Evolutionary conservation across 2,113 vertebrate species (phyloP).

Genomic region (Caranx melampygus): DNA sequence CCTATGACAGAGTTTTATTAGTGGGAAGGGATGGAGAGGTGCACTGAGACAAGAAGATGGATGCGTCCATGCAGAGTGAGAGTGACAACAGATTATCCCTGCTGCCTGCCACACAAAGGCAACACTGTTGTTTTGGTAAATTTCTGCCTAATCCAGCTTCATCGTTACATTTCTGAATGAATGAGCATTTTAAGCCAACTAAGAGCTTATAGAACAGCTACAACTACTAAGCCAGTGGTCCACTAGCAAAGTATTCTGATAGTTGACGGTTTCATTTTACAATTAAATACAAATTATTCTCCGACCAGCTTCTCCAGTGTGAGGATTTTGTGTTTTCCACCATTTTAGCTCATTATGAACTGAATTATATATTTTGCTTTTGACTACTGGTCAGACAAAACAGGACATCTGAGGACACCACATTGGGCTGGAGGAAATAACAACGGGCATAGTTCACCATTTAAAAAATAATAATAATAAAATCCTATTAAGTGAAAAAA

Average conservation of each 20-base stretch:
- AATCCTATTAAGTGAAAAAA: background rate
- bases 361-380: background rate
- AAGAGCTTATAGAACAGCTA: background rate
- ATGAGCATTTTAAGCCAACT: background rate
- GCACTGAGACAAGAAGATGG: conserved; percentile 25
- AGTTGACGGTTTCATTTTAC: no score
- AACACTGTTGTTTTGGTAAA: background rate
- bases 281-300: no score
- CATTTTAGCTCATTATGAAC: background rate
- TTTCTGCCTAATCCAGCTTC: background rate
- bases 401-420: background rate
- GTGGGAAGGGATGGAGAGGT: conserved; percentile 18
- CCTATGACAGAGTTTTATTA: conserved; percentile 47
- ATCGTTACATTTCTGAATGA: background rate
- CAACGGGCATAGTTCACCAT: background rate
- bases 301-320: background rate
- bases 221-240: background rate
- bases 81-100: conserved; percentile 9
- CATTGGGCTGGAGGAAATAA: background rate
- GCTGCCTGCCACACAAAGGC: background rate
- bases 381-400: background rate
- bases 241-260: no score
- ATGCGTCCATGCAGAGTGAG: conserved; percentile 8
- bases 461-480: background rate
- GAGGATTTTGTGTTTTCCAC: background rate